Base-by-base conservation (phyloP, 2,888 invertebrate genomes). In the Neocrepidodera transversa region DNA sequence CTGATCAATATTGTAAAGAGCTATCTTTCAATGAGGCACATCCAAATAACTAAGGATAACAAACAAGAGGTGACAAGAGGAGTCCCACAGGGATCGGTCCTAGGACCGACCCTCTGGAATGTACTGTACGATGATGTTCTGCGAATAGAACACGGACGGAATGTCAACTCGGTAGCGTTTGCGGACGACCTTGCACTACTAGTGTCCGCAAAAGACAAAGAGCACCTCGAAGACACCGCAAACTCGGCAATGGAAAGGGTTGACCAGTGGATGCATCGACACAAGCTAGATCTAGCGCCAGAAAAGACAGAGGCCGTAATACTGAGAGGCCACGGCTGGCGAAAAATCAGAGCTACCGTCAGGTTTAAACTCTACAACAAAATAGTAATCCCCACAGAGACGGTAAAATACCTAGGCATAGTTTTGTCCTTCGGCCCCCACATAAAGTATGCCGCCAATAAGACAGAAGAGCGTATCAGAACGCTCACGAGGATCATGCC, bases 51-150 rank as follows among this genome's bases (percentile, higher is more conserved):
- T 3, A 6, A 3, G 3, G n/a, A 40, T 2, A 7, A 10, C 3
- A 40, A 8, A 18, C 16, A 17, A 10, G 40, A 40, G 6, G 36
- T 14, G 1, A 7, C 13, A 8, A 16, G 14, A 7, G 36, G 36
- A 8, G 40, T 40, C 4, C 40, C 40, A n/a, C 40, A 17, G 40
- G 40, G 40, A 10, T 40, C 40, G n/a, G n/a, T n/a, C n/a, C n/a
- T n/a, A n/a, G n/a, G n/a, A n/a, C n/a, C n/a, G n/a, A n/a, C n/a
- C n/a, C n/a, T n/a, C n/a, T n/a, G n/a, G n/a, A n/a, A n/a, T n/a
- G n/a, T n/a, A n/a, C n/a, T n/a, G n/a, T n/a, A 40, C n/a, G 18
- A 40, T n/a, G 17, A 10, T 2, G 10, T 40, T 2, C 18, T 40
- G 4, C 5, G n/a, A 8, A 13, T 40, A 5, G 11, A 11, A 7